These are phyloP conservation scores for Drosophila vallismaia DNA, from an alignment of 2,888 invertebrate species.

Conservation along the genomic window DNA sequence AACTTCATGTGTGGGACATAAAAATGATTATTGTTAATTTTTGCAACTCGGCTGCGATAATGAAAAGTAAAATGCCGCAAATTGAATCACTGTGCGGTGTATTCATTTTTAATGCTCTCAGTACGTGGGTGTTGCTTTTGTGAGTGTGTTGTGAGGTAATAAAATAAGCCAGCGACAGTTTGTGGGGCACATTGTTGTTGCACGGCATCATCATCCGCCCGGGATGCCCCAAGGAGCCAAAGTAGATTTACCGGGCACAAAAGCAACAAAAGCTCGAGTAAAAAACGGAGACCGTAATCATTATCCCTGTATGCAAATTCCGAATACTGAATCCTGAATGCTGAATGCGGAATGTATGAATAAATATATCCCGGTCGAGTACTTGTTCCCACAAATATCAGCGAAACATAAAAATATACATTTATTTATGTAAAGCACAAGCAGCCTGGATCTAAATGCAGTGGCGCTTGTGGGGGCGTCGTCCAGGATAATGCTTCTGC, in stretches of 20 bases:
- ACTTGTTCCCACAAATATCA: slow-evolving; percentile 23
- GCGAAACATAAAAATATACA: slow-evolving; percentile 32
- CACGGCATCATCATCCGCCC: slow-evolving; percentile 17
- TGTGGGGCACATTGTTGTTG: slow-evolving; percentile 37
- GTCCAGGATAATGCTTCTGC: slow-evolving; percentile 43
- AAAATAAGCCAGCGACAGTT: slow-evolving; percentile 43
- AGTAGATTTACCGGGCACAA: slow-evolving; percentile 40
- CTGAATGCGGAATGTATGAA: slow-evolving; percentile 6
- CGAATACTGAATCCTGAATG: slow-evolving; percentile 6
- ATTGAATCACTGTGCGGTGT: slow-evolving; percentile 59
- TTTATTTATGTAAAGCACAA: slow-evolving; percentile 34
- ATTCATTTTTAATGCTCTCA: slow-evolving; percentile 51
- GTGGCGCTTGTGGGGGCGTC: slow-evolving; percentile 7
- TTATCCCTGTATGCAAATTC: slow-evolving; percentile 33
- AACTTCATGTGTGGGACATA: slow-evolving; percentile 51
- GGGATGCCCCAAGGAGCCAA: slow-evolving; percentile 21
- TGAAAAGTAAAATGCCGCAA: slow-evolving; percentile 57
- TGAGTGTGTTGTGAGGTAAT: slow-evolving; percentile 14
- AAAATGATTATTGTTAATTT: slow-evolving; percentile 69
- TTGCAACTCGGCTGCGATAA: slow-evolving; percentile 43
- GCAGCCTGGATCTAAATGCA: slow-evolving; percentile 15
- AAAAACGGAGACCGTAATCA: slow-evolving; percentile 14
- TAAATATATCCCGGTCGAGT: slow-evolving; percentile 6
- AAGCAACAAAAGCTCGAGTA: not conserved
- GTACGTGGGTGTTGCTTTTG: slow-evolving; percentile 9